Conservation (phyloP, 2,888 invertebrate genomes). For the Elysia crispata region DNA sequence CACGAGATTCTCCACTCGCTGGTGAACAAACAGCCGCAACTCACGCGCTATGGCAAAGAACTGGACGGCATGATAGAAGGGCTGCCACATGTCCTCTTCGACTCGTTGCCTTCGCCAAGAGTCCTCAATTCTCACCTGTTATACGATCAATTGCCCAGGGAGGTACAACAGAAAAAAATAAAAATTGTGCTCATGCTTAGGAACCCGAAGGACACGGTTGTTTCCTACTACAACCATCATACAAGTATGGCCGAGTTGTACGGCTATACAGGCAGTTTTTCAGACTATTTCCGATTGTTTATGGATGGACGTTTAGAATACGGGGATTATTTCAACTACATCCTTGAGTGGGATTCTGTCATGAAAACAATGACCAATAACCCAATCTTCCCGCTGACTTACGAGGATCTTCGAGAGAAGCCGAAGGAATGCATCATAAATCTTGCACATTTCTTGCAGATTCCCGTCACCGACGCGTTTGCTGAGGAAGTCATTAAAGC, state of each 20-base stretch:
- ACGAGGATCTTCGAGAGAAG: conserved; percentile 23
- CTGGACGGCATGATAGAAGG: conserved; percentile 41
- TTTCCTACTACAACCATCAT: conserved; percentile 44
- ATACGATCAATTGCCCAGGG: conserved; percentile 38
- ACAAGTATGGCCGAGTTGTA: conserved; percentile 1
- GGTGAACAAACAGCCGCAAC: background rate
- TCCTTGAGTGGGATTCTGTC: conserved; percentile 36
- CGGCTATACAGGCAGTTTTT: conserved; percentile 34
- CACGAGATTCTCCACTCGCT: conserved; percentile 37
- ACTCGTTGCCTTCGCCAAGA: conserved; percentile 40
- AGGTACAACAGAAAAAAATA: conserved; percentile 12
- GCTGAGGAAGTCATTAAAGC: background rate
- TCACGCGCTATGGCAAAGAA: conserved; percentile 29
- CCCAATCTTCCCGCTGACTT: conserved; percentile 25
- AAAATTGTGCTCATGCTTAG: conserved; percentile 37
- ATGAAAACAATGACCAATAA: conserved; percentile 5
- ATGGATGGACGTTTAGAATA: conserved; percentile 37
- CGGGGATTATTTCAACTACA: conserved; percentile 39
- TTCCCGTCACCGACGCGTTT: conserved; percentile 14
- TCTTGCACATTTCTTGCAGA: conserved; percentile 28
- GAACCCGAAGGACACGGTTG: conserved; percentile 44
- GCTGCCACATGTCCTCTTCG: conserved; percentile 12
- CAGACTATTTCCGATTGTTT: conserved; percentile 35
- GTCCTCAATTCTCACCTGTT: conserved; percentile 36
- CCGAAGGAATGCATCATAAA: background rate